Base-by-base conservation (phyloP, 2,797 vertebrate genomes). In the Pogoniulus pusillus region DNA sequence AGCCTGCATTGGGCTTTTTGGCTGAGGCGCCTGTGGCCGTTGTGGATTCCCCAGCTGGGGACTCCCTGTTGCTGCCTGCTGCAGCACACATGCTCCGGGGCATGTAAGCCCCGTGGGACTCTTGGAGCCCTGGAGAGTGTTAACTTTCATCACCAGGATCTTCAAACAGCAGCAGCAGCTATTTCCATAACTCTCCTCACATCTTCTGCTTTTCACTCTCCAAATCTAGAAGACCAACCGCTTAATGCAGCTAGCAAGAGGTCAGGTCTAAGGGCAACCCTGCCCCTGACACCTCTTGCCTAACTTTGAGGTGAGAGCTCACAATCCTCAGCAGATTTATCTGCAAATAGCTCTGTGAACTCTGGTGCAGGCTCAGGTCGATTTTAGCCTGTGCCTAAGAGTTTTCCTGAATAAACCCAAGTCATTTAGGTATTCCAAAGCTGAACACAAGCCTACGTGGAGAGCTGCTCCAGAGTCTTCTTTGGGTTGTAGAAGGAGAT, bases 11-110 rank as follows among this genome's bases (percentile, higher is more conserved):
- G 10, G 58, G 17, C 6, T 29, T 79, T 79, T 45, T 77, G 88
- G 71, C 74, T 1, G 14, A 64, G 51, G 75, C 27, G 79, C 30
- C 81, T 0, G 0, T 0, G 0, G 85, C 65, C 39, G 35, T 58
- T 1, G 0, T 47, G 85, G 57, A 63, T 60, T 88, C 72, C 85
- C 77, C 60, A 30, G 7, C 59, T 16, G 49, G 84, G 89, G 73
- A 91, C 76, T 91, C 89, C 84, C 60, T 2, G 3, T 27, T 0
- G 0, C 62, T 94, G 75, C 79, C 69, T 14, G 65, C 15, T 26
- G 51, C 7, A 5, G 34, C 68, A 79, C 54, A 49, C 19, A 1
- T 43, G 53, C 57, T 35, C 24, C 4, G 34, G 39, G 39, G 60
- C 82, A 37, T 12, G 10, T 15, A 39, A 80, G 41, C 45, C 55